Evolutionary conservation across 2,113 vertebrate genomes (phyloP), one percentile per base, ranked within the genome.

Genomic region (Heterotis niloticus): DNA sequence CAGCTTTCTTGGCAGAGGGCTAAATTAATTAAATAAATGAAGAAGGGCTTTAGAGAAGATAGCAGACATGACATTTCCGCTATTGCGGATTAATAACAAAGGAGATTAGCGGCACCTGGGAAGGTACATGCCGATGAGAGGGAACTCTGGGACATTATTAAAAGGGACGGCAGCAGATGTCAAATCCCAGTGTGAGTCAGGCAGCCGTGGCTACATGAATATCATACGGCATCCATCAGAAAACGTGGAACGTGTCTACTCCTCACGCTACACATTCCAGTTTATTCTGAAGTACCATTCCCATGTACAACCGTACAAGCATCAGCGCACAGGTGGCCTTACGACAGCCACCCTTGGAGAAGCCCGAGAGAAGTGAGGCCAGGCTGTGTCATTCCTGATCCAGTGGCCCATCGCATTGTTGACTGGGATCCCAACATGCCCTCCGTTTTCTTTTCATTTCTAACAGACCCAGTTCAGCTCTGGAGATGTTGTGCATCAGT

Each of bases 21-120:
- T 79, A 79, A 79, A 79, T 64, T 72, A 79, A 74, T 74, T 68
- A 79, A 79, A 69, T 79, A 79, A 73, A 72, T 14, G 69, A 73
- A 79, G 60, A 5, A n/a, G 57, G 78, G 78, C 60, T 60, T 51
- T 14, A n/a, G 67, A 54, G 16, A 20, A 26, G 67, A 7, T 16
- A 16, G 24, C 54, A 70, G 67, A 64, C 75, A 77, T 77, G 75
- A 77, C 75, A 77, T 77, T 77, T 77, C 23, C 75, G 66, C 64
- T 77, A 62, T 18, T 14, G 28, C 23, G 51, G 51, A 70, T 79
- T 79, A 79, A 79, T 79, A 79, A 79, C 52, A 18, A 79, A 79
- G 59, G 68, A 79, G 78, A 79, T 79, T 71, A 79, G 23, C 29
- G 29, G 66, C 59, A 62, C n/a, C 78, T 72, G 28, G 24, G 29